A percentile compares a stretch with the other conserved stretches of the same genome.
Evolutionary conservation across 2,113 vertebrate genomes (phyloP).

Genomic region (Elaphurus davidianus): DNA sequence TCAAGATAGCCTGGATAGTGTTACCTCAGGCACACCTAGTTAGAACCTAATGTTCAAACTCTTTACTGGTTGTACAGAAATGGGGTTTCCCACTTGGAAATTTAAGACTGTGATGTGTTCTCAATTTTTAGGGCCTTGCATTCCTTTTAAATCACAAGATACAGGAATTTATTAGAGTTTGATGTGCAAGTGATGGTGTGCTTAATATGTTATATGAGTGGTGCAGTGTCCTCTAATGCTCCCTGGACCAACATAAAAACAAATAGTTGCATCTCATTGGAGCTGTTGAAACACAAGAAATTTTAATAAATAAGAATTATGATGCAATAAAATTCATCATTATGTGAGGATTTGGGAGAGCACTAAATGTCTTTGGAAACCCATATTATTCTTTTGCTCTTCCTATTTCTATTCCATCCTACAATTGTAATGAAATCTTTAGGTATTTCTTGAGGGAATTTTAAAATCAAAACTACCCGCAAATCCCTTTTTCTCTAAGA

Average conservation of each 20-base stretch:
- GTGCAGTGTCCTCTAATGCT: conserved; percentile 46
- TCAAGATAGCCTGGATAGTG: neutral
- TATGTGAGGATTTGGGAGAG: conserved; percentile 53
- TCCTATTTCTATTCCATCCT: conserved; percentile 19
- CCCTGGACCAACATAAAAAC: conserved; percentile 58
- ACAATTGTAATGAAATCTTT: neutral
- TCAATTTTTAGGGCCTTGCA: conserved; percentile 53
- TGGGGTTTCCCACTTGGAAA: neutral
- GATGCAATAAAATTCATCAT: conserved; percentile 62
- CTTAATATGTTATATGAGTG: conserved; percentile 58
- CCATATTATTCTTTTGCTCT: conserved; percentile 47
- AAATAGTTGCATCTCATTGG: conserved; percentile 64
- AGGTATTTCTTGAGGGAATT: conserved; percentile 39
- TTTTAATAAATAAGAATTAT: conserved; percentile 69
- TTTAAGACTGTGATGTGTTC: conserved; percentile 34
- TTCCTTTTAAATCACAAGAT: conserved; percentile 56
- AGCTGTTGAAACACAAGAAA: conserved; percentile 59
- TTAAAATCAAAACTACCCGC: conserved; percentile 12
- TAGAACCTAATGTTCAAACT: conserved; percentile 31
- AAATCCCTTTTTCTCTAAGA: neutral
- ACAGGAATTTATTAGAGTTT: conserved; percentile 66
- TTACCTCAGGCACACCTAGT: neutral
- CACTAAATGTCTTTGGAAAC: conserved; percentile 57
- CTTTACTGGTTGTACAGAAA: neutral
- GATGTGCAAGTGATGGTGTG: conserved; percentile 48